Evolutionary conservation across 2,797 vertebrate species (phyloP).

Genomic region (Arremon brunneinucha): DNA sequence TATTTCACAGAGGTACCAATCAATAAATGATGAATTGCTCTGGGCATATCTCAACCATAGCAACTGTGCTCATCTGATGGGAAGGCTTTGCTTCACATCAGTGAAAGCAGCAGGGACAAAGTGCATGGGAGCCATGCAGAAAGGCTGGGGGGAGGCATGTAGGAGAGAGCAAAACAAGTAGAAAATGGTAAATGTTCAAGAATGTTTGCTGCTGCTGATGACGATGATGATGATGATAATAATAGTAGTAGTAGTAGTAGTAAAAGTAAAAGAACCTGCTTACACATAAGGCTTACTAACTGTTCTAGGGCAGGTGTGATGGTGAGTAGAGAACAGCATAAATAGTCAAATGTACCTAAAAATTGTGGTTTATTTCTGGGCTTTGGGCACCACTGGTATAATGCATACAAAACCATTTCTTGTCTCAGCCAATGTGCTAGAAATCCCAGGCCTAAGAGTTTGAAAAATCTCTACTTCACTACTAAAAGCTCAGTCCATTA

Average conservation of each 20-base stretch:
- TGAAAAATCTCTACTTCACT: neutral
- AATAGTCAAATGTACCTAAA: neutral
- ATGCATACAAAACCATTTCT: neutral
- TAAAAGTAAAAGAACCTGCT: neutral
- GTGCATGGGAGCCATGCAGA: neutral
- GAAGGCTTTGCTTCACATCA: neutral
- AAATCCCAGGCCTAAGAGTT: neutral
- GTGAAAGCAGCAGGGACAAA: neutral
- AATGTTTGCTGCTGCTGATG: neutral
- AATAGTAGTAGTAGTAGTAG: neutral
- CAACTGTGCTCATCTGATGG: neutral
- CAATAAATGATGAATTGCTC: neutral
- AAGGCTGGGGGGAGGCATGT: neutral
- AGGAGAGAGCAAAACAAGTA: neutral
- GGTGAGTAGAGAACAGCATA: neutral
- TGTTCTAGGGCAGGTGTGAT: neutral
- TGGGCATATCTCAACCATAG: neutral
- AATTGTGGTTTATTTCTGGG: neutral
- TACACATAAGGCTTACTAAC: neutral
- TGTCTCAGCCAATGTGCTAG: neutral
- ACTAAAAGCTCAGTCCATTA: neutral
- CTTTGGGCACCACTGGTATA: neutral
- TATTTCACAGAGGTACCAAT: neutral
- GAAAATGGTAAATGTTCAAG: neutral
- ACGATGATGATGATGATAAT: too few relatives aligned